These are phyloP conservation scores for Frankliniella intonsa DNA, from an alignment of 2,888 invertebrate genomes.

Conservation along the genomic window DNA sequence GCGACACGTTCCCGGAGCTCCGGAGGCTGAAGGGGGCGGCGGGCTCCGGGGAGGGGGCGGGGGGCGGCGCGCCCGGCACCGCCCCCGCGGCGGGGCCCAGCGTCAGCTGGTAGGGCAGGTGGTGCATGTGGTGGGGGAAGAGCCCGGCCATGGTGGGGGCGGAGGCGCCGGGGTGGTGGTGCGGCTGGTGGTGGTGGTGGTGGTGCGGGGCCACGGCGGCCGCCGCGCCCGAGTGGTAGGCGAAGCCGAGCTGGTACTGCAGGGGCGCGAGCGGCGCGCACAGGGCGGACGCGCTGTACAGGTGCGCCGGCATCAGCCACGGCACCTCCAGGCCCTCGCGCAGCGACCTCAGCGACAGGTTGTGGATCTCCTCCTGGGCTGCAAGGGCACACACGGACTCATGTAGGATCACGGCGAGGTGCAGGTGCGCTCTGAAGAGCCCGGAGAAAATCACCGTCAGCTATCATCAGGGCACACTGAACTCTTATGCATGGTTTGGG, in stretches of 20 bases:
- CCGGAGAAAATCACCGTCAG: too few relatives aligned
- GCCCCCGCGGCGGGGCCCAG: not conserved
- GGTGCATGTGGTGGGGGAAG: slow-evolving; percentile 6
- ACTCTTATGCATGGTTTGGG: too few relatives aligned
- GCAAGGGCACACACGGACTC: not conserved
- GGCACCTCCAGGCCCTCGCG: slow-evolving; percentile 1
- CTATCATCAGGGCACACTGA: too few relatives aligned
- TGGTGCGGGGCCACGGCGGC: not conserved
- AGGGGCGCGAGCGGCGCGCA: slow-evolving; percentile 4
- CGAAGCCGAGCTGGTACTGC: slow-evolving; percentile 12
- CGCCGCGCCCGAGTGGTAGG: not conserved
- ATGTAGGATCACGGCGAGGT: too few relatives aligned
- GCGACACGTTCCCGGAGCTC: not conserved
- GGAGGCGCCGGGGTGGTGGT: not conserved
- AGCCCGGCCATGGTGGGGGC: not conserved
- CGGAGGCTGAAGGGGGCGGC: not conserved
- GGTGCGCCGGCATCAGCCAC: slow-evolving; percentile 23
- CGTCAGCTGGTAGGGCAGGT: not conserved
- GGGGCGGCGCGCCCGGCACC: not conserved
- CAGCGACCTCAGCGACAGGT: not conserved
- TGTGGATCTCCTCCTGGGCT: slow-evolving; percentile 17
- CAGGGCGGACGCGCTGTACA: slow-evolving; percentile 2
- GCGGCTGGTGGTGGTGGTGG: not conserved
- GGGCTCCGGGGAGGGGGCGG: not conserved
- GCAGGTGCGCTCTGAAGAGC: too few relatives aligned